Conservation (phyloP, 2,113 vertebrate species). For the Cyprinus carpio region DNA sequence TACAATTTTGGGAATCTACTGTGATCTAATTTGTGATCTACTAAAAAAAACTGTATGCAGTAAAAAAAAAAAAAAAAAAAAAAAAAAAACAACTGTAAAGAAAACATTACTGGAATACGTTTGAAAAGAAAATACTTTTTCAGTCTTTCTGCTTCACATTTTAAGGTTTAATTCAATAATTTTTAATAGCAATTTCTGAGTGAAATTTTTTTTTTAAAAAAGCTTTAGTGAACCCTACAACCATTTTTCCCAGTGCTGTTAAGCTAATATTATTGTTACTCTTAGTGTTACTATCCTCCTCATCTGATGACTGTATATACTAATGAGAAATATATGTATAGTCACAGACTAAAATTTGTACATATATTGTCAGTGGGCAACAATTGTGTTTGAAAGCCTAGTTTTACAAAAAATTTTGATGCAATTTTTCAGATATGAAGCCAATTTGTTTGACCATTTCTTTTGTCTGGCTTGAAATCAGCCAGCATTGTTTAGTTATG, state of each 20-base stretch:
- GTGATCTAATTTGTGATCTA: background rate
- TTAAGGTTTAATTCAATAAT: no score
- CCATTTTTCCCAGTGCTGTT: background rate
- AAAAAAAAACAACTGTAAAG: no score
- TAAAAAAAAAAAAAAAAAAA: no score
- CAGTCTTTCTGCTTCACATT: no score
- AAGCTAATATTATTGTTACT: background rate
- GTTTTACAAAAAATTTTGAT: background rate
- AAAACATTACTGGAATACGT: no score
- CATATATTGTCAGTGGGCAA: background rate
- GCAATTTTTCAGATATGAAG: background rate
- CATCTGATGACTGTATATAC: background rate
- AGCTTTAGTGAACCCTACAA: background rate
- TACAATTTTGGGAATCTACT: background rate
- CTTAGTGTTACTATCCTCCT: background rate
- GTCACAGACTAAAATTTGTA: background rate
- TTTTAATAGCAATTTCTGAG: no score
- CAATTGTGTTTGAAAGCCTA: background rate
- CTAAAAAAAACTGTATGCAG: background rate
- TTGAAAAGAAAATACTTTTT: no score
- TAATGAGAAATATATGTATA: background rate
- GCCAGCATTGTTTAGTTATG: constrained; percentile 31
- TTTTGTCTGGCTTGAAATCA: background rate
- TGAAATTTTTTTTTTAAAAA: no score
- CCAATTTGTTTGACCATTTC: constrained; percentile 1